Conservation (phyloP, 1,140 invertebrate species). For the Caenorhabditis inopinata region DNA sequence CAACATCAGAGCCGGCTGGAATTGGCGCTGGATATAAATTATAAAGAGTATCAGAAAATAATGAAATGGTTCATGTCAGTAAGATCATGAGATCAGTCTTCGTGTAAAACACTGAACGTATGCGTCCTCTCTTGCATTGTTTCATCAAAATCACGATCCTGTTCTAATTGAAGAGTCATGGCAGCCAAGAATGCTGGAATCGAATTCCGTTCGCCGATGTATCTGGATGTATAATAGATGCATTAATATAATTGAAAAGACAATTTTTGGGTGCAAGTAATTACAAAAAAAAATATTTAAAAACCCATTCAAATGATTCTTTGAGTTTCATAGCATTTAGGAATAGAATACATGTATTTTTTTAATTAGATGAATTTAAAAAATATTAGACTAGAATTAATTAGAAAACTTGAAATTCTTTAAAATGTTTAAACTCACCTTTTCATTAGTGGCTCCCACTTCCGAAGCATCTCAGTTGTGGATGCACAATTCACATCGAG, state of each 20-base stretch:
- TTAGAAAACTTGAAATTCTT: neutral
- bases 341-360: too few species aligned
- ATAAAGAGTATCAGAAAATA: too few species aligned
- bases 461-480: neutral
- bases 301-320: too few species aligned
- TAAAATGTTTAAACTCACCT: neutral
- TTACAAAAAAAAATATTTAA: too few species aligned
- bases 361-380: too few species aligned
- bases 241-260: neutral
- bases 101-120: conserved; percentile 8
- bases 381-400: too few species aligned
- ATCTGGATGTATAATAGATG: neutral
- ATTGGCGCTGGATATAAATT: too few species aligned
- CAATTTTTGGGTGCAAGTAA: too few species aligned
- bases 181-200: conserved; percentile 1
- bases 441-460: neutral
- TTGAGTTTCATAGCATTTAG: too few species aligned
- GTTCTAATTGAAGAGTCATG: neutral
- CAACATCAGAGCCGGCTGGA: too few species aligned
- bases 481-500: neutral
- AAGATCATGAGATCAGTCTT: neutral
- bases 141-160: conserved; percentile 1
- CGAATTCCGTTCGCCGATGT: neutral
- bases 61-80: too few species aligned
- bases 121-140: neutral